Evolutionary conservation across 2,888 invertebrate species (phyloP).

Genomic region (Sarcophaga carnaria): DNA sequence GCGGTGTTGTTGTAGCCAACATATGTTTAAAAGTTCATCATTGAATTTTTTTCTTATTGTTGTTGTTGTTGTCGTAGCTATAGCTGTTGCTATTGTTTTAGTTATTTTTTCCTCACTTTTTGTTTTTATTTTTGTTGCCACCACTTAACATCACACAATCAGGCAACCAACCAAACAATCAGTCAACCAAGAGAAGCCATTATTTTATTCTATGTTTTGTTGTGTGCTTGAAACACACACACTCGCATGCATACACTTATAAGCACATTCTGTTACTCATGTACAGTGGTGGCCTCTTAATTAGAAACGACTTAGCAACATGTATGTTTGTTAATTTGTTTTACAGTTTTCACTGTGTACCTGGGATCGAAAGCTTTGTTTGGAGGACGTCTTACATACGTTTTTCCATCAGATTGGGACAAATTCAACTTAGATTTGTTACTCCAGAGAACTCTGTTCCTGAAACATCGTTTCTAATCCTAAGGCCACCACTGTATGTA

Average conservation of each 20-base stretch:
- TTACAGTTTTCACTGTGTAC: too few species aligned
- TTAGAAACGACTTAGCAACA: too few species aligned
- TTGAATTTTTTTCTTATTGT: slow-evolving; percentile 5
- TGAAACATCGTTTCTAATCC: too few species aligned
- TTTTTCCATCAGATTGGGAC: too few species aligned
- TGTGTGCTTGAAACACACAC: background rate
- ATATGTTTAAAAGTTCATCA: slow-evolving; percentile 32
- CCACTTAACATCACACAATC: slow-evolving; percentile 17
- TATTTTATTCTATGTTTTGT: background rate
- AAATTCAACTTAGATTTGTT: too few species aligned
- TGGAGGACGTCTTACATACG: too few species aligned
- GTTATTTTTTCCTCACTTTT: background rate
- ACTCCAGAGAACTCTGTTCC: too few species aligned
- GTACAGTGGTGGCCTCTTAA: too few species aligned
- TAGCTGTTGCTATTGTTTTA: background rate
- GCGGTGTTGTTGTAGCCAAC: slow-evolving; percentile 6
- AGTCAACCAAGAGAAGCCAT: slow-evolving; percentile 19
- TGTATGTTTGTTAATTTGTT: too few species aligned
- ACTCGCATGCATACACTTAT: background rate
- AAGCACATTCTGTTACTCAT: background rate
- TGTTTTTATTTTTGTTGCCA: slow-evolving; percentile 3
- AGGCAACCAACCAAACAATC: slow-evolving; percentile 22
- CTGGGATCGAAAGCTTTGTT: too few species aligned
- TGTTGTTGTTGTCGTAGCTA: too few species aligned
- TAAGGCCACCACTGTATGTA: too few species aligned